Evolutionary conservation across 2,888 invertebrate genomes (phyloP).

Genomic region (Digitonthophagus gazella): DNA sequence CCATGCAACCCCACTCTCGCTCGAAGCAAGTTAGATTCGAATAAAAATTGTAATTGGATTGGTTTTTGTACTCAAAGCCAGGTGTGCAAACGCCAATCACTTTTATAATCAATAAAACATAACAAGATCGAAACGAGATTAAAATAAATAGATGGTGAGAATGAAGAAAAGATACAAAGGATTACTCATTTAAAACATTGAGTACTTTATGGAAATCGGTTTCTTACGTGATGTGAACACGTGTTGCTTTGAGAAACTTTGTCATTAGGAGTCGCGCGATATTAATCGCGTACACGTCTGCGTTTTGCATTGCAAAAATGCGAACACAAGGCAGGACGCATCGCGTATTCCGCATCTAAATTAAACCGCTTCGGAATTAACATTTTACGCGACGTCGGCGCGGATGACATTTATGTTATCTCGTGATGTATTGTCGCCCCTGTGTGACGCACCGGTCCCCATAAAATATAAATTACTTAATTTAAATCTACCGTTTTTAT

Average conservation of each 20-base stretch:
- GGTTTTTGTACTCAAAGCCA: not conserved
- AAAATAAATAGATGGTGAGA: not conserved
- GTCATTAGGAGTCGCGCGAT: not conserved
- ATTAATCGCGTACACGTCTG: not conserved
- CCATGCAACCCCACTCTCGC: conserved; percentile 1
- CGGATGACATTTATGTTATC: not conserved
- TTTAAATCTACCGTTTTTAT: not conserved
- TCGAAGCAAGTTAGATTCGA: not conserved
- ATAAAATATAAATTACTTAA: not conserved
- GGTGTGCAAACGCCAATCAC: not conserved
- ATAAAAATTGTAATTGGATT: not conserved
- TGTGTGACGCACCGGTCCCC: not conserved
- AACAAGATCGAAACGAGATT: not conserved
- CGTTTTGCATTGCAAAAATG: not conserved
- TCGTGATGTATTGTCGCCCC: not conserved
- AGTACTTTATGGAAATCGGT: not conserved
- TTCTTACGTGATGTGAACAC: not conserved
- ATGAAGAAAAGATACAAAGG: too few species aligned
- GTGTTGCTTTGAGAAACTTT: not conserved
- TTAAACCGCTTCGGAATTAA: not conserved
- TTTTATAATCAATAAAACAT: not conserved
- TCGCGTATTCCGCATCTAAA: not conserved
- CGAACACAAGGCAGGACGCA: not conserved
- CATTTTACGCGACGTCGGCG: not conserved
- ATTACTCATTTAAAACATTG: too few species aligned